phyloP scores from a whole-genome alignment of 2,888 invertebrate species.

The Drosophila koepferae region DNA sequence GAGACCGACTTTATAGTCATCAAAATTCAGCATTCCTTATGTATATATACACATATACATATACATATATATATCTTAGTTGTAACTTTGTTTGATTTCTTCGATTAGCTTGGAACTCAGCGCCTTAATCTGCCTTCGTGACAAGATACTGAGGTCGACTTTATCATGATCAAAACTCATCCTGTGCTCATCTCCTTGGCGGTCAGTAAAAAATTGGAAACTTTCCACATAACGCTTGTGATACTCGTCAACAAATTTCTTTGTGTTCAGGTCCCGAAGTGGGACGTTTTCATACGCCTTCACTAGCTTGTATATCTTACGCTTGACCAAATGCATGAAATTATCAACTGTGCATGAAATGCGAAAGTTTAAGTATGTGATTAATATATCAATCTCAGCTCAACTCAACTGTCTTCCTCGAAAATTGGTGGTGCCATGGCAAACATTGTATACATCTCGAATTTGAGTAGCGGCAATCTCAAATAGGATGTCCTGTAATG shows the following conservation, averaged over 20 bases:
- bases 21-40: not conserved
- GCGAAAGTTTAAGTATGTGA: not conserved
- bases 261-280: not conserved
- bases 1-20: too few relatives aligned
- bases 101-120: not conserved
- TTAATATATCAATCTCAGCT: too few relatives aligned
- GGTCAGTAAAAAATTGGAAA: not conserved
- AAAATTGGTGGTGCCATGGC: slow-evolving; percentile 74
- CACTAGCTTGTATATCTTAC: slow-evolving; percentile 71
- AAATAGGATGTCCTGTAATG: slow-evolving; percentile 77
- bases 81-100: not conserved
- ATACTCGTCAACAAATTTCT: slow-evolving; percentile 50
- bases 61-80: not conserved
- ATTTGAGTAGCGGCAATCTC: slow-evolving; percentile 82
- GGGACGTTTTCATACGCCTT: slow-evolving; percentile 38
- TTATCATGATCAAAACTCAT: not conserved
- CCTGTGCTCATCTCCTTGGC: not conserved
- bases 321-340: slow-evolving; percentile 70
- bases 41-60: too few relatives aligned
- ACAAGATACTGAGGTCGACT: not conserved
- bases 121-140: slow-evolving; percentile 5
- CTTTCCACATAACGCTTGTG: slow-evolving; percentile 60
- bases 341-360: slow-evolving; percentile 62
- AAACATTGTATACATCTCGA: slow-evolving; percentile 72
- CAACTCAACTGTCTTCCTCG: slow-evolving; percentile 78